Percentiles rank a stretch among this genome's conserved stretches.
Evolutionary conservation across 2,113 vertebrate genomes (phyloP).

Genomic region (Siniperca chuatsi): DNA sequence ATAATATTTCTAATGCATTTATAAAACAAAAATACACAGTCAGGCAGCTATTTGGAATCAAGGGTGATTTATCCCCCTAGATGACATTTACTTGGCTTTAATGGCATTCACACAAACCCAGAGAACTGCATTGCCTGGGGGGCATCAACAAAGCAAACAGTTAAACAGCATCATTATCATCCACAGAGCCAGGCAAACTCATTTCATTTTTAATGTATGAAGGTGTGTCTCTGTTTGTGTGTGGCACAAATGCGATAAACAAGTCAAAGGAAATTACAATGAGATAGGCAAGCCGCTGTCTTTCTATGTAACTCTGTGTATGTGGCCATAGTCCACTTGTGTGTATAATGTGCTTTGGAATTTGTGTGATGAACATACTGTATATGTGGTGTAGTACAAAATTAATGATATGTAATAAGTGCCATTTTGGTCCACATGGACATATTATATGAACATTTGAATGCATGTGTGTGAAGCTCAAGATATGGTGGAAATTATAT

Average conservation of each 20-base stretch:
- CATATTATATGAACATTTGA: background rate
- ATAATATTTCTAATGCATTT: conserved; percentile 28
- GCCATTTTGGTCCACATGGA: background rate
- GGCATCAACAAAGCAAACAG: conserved; percentile 42
- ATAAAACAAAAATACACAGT: background rate
- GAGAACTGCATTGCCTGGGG: conserved; percentile 27
- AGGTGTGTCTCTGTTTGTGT: conserved; percentile 35
- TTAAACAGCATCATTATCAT: conserved; percentile 64
- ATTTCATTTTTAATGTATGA: conserved; percentile 62
- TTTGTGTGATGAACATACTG: background rate
- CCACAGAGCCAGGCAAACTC: conserved; percentile 26
- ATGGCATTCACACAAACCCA: conserved; percentile 36
- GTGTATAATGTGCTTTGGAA: conserved; percentile 5
- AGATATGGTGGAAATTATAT: background rate
- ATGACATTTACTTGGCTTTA: conserved; percentile 69
- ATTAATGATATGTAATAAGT: background rate
- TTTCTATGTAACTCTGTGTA: conserved; percentile 28
- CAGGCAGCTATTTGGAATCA: conserved; percentile 24
- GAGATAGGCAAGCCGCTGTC: conserved; percentile 16
- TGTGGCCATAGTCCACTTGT: background rate
- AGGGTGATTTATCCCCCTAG: conserved; percentile 22
- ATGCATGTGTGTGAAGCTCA: background rate
- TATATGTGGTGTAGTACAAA: background rate
- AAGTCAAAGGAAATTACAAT: conserved; percentile 48
- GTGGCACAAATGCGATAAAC: conserved; percentile 38